Conservation (phyloP, 2,888 invertebrate genomes). For the Anagyrus pseudococci region DNA sequence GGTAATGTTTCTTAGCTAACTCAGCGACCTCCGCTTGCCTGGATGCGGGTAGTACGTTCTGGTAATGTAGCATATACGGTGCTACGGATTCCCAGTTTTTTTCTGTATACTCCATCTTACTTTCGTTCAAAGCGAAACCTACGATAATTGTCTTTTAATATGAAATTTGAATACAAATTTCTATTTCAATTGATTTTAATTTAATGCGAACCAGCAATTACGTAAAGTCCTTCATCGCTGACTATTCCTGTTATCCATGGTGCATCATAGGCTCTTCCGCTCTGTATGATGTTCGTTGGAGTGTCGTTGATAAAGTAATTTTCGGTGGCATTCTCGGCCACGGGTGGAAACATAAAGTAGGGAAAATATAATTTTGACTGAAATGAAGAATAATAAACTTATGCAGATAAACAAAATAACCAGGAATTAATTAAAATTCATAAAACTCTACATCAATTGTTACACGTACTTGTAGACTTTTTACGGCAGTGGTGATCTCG, state of each 20-base stretch:
- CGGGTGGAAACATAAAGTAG: constrained; percentile 45
- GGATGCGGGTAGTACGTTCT: constrained; percentile 64
- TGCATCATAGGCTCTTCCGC: constrained; percentile 66
- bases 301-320: constrained; percentile 70
- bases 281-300: constrained; percentile 67
- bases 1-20: constrained; percentile 16
- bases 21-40: constrained; percentile 62
- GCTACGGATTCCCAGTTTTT: constrained; percentile 18
- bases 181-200: background rate
- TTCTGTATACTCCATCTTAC: constrained; percentile 1
- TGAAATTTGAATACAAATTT: background rate
- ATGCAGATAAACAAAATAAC: background rate
- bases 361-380: background rate
- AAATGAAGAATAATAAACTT: constrained; percentile 49
- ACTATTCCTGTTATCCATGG: constrained; percentile 73
- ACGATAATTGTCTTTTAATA: constrained; percentile 43
- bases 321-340: constrained; percentile 66
- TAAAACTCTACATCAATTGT: background rate
- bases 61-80: constrained; percentile 65
- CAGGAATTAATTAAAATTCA: constrained; percentile 15
- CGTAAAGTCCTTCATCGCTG: constrained; percentile 75
- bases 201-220: constrained; percentile 55
- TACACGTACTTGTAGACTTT: background rate
- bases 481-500: constrained; percentile 56
- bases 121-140: constrained; percentile 24